Evolutionary conservation across 2,113 vertebrate species (phyloP), one percentile per base, ranked within the genome.

Genomic region (Semicossyphus pulcher): DNA sequence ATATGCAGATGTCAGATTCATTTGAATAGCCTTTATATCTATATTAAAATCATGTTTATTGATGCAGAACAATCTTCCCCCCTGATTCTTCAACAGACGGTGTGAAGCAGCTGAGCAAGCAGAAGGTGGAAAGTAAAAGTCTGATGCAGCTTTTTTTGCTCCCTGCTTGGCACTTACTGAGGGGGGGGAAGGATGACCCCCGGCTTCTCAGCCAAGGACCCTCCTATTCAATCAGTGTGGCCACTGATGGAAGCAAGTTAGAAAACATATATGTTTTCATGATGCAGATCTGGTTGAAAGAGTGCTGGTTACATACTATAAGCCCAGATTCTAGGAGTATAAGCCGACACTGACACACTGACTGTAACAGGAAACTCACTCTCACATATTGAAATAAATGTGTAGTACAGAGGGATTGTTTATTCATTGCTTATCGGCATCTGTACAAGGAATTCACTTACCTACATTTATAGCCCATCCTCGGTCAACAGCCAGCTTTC

Each of bases 391-490:
- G n/a, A 12, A 60, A 18, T 51, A 28, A 48, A 32, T 20, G 9
- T 14, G 21, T 60, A 63, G 45, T 29, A 15, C 0, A 56, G 18
- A 48, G 2, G 26, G 21, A 36, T 36, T 36, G 14, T 20, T 25
- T 2, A n/a, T 31, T 34, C 7, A 28, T 63, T 12, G 25, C 5
- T 61, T 39, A 56, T 34, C 10, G 5, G 16, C 52, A 10, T 1
- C 29, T 45, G 1, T 56, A 41, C 31, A 36, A 34, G 18, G 28
- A 56, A 70, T n/a, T n/a, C n/a, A n/a, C 44, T 48, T 73, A 96
- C 97, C 97, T 20, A 99, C 89, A 1, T 99, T 99, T 88, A 99
- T 95, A 7, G 97, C 97, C 97, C 97, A 99, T 86, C 97, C 97
- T 91, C 96, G 89, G 4, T 99, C 97, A 63, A 99, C 73, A 14